Evolutionary conservation across 2,113 vertebrate genomes (phyloP).

Genomic region (Odontesthes bonariensis): DNA sequence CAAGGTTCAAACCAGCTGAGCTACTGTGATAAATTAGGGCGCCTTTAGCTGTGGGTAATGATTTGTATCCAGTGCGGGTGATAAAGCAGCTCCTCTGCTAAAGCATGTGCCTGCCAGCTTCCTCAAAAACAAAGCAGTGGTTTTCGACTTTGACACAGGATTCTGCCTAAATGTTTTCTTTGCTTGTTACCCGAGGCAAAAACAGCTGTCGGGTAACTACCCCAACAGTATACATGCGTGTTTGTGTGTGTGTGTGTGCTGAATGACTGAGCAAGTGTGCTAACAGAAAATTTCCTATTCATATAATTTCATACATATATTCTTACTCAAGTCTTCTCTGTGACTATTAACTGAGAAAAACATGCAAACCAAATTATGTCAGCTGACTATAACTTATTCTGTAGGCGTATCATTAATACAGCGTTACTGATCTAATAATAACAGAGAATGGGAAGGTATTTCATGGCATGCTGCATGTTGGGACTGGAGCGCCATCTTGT

Average conservation of each 20-base stretch:
- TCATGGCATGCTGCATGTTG: no score
- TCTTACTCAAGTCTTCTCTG: neutral
- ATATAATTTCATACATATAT: neutral
- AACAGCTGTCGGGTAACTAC: conserved; percentile 11
- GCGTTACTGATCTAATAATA: no score
- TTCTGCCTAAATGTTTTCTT: conserved; percentile 25
- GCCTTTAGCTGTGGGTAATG: conserved; percentile 49
- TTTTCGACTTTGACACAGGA: conserved; percentile 20
- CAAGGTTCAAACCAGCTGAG: conserved; percentile 30
- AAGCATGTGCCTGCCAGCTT: conserved; percentile 22
- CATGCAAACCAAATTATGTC: neutral
- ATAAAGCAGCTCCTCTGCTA: conserved; percentile 38
- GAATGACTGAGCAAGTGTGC: neutral
- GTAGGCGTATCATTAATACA: no score
- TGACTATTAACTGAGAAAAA: neutral
- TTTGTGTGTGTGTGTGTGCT: neutral
- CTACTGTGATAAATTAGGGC: conserved; percentile 46
- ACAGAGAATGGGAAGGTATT: no score
- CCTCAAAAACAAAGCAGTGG: conserved; percentile 25
- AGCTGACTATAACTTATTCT: no score
- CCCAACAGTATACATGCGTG: neutral
- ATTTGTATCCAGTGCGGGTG: conserved; percentile 58
- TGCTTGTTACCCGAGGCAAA: conserved; percentile 16
- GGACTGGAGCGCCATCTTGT: no score
- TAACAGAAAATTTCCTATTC: neutral